Conservation (phyloP, 2,113 vertebrate species). For the Tetraodon nigroviridis region DNA sequence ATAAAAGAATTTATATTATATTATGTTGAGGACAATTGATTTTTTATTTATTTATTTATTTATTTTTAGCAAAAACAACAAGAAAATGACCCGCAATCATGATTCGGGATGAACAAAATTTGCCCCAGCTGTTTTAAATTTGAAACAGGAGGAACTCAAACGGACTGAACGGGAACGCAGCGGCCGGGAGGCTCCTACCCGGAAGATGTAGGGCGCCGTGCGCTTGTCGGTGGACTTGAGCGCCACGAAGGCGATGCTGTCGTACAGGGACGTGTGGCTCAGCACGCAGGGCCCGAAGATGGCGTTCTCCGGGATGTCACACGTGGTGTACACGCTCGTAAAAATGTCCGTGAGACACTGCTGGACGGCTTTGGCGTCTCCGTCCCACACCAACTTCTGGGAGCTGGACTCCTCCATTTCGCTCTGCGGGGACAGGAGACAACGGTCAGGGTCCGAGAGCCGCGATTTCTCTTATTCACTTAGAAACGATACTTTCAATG, state of each 20-base stretch:
- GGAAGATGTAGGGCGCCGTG: slow-evolving; percentile 93
- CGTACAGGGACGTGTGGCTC: slow-evolving; percentile 94
- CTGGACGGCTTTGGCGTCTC: slow-evolving; percentile 92
- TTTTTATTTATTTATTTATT: too few species aligned
- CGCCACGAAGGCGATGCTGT: slow-evolving; percentile 97
- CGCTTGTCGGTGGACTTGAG: slow-evolving; percentile 96
- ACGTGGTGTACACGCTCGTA: slow-evolving; percentile 96
- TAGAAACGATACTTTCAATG: too few species aligned
- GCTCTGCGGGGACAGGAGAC: slow-evolving; percentile 35
- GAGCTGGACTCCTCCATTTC: slow-evolving; percentile 89
- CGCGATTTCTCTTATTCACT: too few species aligned
- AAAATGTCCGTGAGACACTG: slow-evolving; percentile 98
- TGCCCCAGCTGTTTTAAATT: too few species aligned
- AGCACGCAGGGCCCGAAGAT: slow-evolving; percentile 94
- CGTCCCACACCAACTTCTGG: slow-evolving; percentile 86
- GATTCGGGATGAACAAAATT: too few species aligned
- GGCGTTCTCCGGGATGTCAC: slow-evolving; percentile 93
- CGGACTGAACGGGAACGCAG: too few species aligned
- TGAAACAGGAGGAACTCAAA: too few species aligned
- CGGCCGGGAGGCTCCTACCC: slow-evolving; percentile 76
- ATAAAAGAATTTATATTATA: too few species aligned
- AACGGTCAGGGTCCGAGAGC: neutral
- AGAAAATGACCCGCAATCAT: too few species aligned
- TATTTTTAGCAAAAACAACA: too few species aligned
- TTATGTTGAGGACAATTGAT: too few species aligned